A percentile compares a stretch with the other conserved stretches of the same genome.
phyloP scores from a whole-genome alignment of 2,113 vertebrate genomes.

The Aldabrachelys gigantea region DNA sequence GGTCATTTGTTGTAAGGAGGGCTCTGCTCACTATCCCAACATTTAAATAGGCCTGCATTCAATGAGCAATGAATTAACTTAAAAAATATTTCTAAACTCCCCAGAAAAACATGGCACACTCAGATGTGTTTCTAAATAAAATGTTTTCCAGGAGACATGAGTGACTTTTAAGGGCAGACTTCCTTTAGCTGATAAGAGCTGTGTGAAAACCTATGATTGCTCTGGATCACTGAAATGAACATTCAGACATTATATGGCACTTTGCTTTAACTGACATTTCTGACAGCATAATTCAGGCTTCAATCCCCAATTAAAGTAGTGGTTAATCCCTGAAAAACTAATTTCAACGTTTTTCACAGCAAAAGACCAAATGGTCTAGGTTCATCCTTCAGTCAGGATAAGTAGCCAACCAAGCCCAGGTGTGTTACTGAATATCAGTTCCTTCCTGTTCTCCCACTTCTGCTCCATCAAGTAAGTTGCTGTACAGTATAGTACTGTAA shows the following conservation, averaged over 20 bases:
- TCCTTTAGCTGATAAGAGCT: slow-evolving; percentile 11
- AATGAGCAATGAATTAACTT: background rate
- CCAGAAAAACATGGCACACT: background rate
- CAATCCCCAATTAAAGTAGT: slow-evolving; percentile 13
- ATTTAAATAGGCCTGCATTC: background rate
- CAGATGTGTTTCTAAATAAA: background rate
- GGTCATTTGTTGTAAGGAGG: background rate
- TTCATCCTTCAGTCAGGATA: background rate
- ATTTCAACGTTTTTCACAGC: background rate
- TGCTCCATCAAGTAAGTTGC: background rate
- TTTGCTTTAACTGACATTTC: slow-evolving; percentile 21
- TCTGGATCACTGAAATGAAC: background rate
- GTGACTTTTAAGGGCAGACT: background rate
- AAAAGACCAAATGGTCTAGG: background rate
- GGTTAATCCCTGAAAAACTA: slow-evolving; percentile 10
- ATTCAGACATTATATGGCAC: background rate
- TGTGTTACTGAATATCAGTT: background rate
- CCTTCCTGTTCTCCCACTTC: background rate
- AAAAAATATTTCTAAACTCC: background rate
- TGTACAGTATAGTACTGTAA: background rate
- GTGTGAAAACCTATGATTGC: background rate
- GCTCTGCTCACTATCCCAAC: background rate
- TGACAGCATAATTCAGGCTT: slow-evolving; percentile 3
- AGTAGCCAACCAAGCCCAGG: background rate
- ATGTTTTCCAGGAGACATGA: background rate